Percentiles rank a stretch among this genome's conserved stretches.
These are phyloP conservation scores for Lanius collurio DNA, from an alignment of 2,113 vertebrate genomes.

Conservation along the genomic window DNA sequence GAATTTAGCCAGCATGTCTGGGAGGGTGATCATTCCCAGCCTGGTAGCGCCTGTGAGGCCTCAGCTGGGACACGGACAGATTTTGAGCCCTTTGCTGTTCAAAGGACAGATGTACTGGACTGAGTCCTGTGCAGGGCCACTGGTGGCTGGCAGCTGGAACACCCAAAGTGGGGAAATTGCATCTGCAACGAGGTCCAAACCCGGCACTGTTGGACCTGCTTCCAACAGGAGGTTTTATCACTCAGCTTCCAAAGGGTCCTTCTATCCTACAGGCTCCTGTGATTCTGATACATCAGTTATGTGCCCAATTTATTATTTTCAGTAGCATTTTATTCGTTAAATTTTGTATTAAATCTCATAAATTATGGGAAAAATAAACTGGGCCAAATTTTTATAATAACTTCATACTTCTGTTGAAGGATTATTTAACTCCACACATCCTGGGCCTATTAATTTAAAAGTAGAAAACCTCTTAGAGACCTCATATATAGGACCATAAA, in stretches of 20 bases:
- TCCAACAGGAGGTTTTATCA: neutral
- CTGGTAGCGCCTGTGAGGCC: neutral
- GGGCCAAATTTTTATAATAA: neutral
- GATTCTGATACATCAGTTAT: neutral
- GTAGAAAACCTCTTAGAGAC: neutral
- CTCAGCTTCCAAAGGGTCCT: neutral
- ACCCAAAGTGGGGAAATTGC: neutral
- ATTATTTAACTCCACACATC: neutral
- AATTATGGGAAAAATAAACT: neutral
- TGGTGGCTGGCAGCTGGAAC: neutral
- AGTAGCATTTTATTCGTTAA: neutral
- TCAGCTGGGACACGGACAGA: neutral
- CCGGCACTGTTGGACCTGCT: neutral
- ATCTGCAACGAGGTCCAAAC: neutral
- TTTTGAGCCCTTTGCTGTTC: neutral
- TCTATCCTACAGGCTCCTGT: neutral
- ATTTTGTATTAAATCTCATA: neutral
- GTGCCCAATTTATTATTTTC: neutral
- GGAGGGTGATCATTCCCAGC: neutral
- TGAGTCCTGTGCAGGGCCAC: neutral
- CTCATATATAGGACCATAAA: neutral
- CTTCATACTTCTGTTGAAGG: neutral
- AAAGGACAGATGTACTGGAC: neutral
- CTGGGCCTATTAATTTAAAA: neutral
- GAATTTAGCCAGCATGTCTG: neutral